Percentiles rank a stretch among this genome's conserved stretches.
These are phyloP conservation scores for Oxycera nigricornis DNA, from an alignment of 2,888 invertebrate species.

Conservation along the genomic window DNA sequence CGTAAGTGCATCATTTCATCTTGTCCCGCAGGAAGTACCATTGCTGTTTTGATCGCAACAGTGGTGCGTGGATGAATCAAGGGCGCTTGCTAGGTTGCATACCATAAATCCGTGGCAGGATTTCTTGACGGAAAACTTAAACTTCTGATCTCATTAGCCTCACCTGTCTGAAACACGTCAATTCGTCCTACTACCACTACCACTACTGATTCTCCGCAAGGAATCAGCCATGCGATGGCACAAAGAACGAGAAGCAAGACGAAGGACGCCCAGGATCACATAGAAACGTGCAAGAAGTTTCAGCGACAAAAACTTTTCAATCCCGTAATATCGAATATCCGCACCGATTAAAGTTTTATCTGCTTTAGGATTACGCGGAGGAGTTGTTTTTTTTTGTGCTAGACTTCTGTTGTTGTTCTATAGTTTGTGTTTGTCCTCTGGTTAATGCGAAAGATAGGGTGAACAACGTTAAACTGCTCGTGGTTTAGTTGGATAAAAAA, in stretches of 20 bases:
- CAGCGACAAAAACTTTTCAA: conserved; percentile 33
- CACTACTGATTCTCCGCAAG: no score
- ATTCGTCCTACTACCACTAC: no score
- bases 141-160: conserved; percentile 39
- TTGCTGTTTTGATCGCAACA: not conserved
- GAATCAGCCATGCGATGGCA: not conserved
- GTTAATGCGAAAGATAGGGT: not conserved
- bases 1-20: conserved; percentile 20
- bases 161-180: conserved; percentile 34
- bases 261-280: not conserved
- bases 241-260: not conserved
- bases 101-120: conserved; percentile 1
- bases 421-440: not conserved
- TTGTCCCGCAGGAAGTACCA: not conserved
- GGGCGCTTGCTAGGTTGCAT: not conserved
- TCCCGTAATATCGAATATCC: conserved; percentile 37
- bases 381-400: not conserved
- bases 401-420: not conserved
- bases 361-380: conserved; percentile 25
- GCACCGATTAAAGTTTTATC: conserved; percentile 35
- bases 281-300: conserved; percentile 1
- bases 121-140: conserved; percentile 33
- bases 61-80: not conserved
- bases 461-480: no score
- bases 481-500: no score